A percentile compares a stretch with the other conserved stretches of the same genome.
phyloP scores from a whole-genome alignment of 2,113 vertebrate genomes.

The Grantiella picta region DNA sequence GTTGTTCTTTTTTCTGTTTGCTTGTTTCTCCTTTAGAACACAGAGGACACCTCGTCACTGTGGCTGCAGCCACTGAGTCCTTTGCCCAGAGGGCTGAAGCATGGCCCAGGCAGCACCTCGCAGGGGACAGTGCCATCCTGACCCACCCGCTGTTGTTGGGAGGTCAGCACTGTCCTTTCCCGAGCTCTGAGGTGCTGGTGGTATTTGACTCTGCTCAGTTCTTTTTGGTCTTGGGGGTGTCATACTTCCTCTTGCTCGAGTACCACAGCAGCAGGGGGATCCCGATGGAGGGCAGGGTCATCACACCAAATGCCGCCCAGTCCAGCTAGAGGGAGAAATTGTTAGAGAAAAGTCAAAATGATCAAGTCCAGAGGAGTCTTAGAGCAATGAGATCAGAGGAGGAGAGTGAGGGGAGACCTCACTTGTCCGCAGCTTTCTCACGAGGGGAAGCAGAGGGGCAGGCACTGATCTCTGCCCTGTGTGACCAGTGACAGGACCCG shows the following conservation, averaged over 20 bases:
- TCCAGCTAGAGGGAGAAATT: slow-evolving; percentile 78
- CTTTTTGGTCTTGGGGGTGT: slow-evolving; percentile 90
- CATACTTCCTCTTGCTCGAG: slow-evolving; percentile 95
- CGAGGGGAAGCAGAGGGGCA: not conserved
- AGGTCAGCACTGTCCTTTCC: not conserved
- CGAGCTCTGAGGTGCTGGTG: not conserved
- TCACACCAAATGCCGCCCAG: slow-evolving; percentile 95
- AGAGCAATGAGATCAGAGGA: not conserved
- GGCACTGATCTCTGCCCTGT: not conserved
- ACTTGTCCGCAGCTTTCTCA: not conserved
- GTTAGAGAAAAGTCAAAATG: not conserved
- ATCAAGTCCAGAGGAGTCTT: not conserved
- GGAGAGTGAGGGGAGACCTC: not conserved
- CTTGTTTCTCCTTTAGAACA: not conserved
- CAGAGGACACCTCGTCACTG: not conserved
- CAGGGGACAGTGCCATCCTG: not conserved
- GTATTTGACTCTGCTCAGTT: slow-evolving; percentile 73
- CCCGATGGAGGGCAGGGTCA: slow-evolving; percentile 96
- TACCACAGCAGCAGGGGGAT: slow-evolving; percentile 96
- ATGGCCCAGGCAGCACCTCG: accelerated
- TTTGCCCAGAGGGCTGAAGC: not conserved
- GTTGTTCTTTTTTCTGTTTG: not conserved
- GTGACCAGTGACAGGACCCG: not conserved
- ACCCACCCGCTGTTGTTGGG: not conserved
- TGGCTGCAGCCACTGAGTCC: not conserved